Percentiles rank a stretch among this genome's conserved stretches.
Evolutionary conservation across 2,888 invertebrate species (phyloP).

Genomic region (Cephus pulcher): DNA sequence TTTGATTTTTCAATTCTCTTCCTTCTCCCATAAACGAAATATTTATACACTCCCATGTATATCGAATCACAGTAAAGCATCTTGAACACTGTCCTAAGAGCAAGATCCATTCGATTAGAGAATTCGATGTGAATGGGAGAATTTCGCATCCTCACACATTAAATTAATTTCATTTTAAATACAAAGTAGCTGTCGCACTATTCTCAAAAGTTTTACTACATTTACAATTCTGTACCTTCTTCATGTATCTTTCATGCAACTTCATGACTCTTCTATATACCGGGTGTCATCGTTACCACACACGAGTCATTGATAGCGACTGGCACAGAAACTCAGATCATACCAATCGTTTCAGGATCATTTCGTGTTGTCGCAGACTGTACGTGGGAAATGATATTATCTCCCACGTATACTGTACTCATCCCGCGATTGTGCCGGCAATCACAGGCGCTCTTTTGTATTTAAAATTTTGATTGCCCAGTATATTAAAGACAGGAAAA

Average conservation of each 20-base stretch:
- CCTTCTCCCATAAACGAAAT: neutral
- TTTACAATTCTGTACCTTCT: neutral
- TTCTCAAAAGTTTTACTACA: neutral
- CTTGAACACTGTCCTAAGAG: neutral
- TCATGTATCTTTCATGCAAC: neutral
- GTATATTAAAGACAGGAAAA: neutral
- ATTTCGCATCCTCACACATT: neutral
- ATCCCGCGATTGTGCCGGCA: neutral
- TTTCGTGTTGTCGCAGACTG: neutral
- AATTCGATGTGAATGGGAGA: constrained; percentile 3
- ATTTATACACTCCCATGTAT: neutral
- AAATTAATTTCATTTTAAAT: neutral
- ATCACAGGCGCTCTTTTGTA: neutral
- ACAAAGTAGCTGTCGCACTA: neutral
- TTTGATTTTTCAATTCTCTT: neutral
- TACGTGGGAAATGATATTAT: neutral
- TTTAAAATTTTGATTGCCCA: neutral
- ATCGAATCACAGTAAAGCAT: neutral
- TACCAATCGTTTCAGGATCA: neutral
- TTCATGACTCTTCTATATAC: neutral
- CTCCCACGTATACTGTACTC: neutral
- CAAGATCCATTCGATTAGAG: neutral
- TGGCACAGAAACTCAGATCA: neutral
- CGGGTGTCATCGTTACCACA: neutral
- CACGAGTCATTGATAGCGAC: neutral